Evolutionary conservation across 2,888 invertebrate species (phyloP).

Genomic region (Celastrina argiolus): DNA sequence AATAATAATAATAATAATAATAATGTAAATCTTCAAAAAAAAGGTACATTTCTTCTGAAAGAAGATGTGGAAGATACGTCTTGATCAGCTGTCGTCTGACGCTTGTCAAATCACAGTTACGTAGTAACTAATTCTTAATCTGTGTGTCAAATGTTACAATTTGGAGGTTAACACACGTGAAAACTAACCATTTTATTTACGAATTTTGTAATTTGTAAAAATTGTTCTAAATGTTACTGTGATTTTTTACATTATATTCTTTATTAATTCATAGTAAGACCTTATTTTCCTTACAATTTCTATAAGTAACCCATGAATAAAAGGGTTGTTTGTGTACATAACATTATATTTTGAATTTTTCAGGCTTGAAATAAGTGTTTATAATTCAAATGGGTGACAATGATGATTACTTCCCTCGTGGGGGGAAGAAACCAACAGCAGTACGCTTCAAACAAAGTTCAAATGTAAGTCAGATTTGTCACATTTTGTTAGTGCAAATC

Average conservation of each 20-base stretch:
- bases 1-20: too few relatives aligned
- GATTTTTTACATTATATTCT: not conserved
- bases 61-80: too few relatives aligned
- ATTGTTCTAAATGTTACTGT: not conserved
- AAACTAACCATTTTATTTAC: not conserved
- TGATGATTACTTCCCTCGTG: slow-evolving; percentile 78
- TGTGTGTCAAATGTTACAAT: not conserved
- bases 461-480: slow-evolving; percentile 48
- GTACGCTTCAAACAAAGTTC: slow-evolving; percentile 65
- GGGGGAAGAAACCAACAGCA: slow-evolving; percentile 69
- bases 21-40: too few relatives aligned
- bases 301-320: not conserved
- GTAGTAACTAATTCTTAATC: not conserved
- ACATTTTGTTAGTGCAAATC: too few relatives aligned
- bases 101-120: not conserved
- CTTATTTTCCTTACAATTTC: not conserved
- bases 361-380: slow-evolving; percentile 23
- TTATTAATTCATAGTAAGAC: not conserved
- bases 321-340: not conserved
- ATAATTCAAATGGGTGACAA: slow-evolving; percentile 51
- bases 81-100: too few relatives aligned
- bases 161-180: not conserved
- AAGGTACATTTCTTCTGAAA: too few relatives aligned
- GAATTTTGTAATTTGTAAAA: not conserved
- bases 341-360: not conserved